A percentile compares a stretch with the other conserved stretches of the same genome.
phyloP scores from a whole-genome alignment of 2,113 vertebrate genomes.

The Perca schrenkii region DNA sequence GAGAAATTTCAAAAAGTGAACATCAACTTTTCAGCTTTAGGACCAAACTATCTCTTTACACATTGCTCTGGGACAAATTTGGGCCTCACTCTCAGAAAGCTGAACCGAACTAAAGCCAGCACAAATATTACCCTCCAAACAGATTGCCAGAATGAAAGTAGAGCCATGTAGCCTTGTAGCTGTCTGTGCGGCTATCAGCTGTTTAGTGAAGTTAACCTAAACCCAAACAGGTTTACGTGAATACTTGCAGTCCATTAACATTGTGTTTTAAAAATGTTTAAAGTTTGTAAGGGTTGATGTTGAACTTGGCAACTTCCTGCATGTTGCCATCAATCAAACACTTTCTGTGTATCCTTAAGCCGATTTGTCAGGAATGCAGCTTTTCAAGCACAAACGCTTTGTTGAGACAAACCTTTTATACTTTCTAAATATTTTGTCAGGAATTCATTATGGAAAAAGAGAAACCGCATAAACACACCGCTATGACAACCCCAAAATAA shows the following conservation, averaged over 20 bases:
- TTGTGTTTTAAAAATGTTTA: not conserved
- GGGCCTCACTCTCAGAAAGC: not conserved
- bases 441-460: constrained; percentile 15
- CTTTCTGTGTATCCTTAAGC: constrained; percentile 30
- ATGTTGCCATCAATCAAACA: constrained; percentile 29
- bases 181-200: constrained; percentile 6
- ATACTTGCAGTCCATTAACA: not conserved
- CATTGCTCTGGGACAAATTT: constrained; percentile 4
- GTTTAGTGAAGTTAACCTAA: not conserved
- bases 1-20: no score
- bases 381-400: constrained; percentile 31
- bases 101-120: not conserved
- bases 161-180: not conserved
- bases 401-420: constrained; percentile 39
- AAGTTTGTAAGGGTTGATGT: constrained; percentile 2
- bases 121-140: not conserved
- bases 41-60: no score
- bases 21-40: no score
- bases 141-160: constrained; percentile 22
- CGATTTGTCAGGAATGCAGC: constrained; percentile 44
- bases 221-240: constrained; percentile 16
- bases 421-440: constrained; percentile 36
- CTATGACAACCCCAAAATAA: not conserved
- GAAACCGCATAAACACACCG: not conserved
- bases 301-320: constrained; percentile 42